Percentiles rank a stretch among this genome's conserved stretches.
These are phyloP conservation scores for Morinoia aosen DNA, from an alignment of 2,888 invertebrate genomes.

Conservation along the genomic window DNA sequence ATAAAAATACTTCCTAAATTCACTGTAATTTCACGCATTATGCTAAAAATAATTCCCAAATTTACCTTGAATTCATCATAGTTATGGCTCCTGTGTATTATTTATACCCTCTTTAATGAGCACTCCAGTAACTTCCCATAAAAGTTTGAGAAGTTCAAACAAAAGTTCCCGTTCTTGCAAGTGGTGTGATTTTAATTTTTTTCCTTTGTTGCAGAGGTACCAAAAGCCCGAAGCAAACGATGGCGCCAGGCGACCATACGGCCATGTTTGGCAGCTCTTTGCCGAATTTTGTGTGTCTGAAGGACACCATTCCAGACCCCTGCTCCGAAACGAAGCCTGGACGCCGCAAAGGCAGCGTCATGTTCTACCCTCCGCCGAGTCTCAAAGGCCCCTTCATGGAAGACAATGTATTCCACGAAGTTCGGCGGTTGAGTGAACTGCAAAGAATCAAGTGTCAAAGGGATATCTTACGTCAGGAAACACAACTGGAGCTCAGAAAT, in stretches of 20 bases:
- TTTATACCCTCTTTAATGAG: too few species aligned
- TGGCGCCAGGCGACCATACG: not conserved
- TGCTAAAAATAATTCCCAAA: too few species aligned
- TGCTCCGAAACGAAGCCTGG: not conserved
- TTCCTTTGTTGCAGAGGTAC: not conserved
- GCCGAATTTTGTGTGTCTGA: not conserved
- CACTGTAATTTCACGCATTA: too few species aligned
- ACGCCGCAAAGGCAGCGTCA: not conserved
- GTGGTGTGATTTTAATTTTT: not conserved
- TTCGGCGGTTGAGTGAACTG: slow-evolving; percentile 14
- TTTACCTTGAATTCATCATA: too few species aligned
- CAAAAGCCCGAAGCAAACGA: not conserved
- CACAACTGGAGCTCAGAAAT: not conserved
- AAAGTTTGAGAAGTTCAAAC: too few species aligned
- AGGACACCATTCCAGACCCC: not conserved
- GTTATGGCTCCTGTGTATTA: too few species aligned
- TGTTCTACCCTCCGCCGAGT: not conserved
- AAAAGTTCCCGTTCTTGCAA: not conserved
- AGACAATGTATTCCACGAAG: slow-evolving; percentile 15
- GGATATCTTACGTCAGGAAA: not conserved
- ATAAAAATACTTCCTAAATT: too few species aligned
- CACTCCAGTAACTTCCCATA: too few species aligned
- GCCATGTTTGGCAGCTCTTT: not conserved
- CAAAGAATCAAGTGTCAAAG: not conserved
- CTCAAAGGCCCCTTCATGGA: not conserved